Percentiles rank a stretch among this genome's conserved stretches.
Evolutionary conservation across 1,140 invertebrate species (phyloP).

Genomic region (Pentalonia nigronervosa): DNA sequence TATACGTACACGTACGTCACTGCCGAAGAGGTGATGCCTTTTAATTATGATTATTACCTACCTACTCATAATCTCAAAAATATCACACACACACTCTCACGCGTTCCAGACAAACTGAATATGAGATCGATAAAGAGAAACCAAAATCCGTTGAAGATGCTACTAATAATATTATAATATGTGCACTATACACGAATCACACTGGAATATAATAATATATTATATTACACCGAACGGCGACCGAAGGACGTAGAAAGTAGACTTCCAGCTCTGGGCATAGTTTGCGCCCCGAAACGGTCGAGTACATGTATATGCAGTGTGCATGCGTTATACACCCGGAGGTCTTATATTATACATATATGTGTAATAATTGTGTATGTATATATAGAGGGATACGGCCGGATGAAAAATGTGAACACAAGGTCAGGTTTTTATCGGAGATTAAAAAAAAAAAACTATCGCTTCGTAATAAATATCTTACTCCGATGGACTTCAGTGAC

Average conservation of each 20-base stretch:
- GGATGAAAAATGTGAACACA: slow-evolving; percentile 21
- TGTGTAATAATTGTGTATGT: neutral
- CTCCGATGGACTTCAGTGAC: neutral
- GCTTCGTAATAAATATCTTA: neutral
- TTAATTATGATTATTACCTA: no score
- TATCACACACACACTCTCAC: no score
- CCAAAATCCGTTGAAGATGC: neutral
- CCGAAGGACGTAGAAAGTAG: slow-evolving; percentile 32
- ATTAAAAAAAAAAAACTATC: neutral
- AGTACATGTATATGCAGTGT: neutral
- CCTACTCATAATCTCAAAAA: neutral
- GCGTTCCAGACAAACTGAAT: neutral
- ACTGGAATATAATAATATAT: neutral
- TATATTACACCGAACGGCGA: neutral
- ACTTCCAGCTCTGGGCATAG: neutral
- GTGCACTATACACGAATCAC: neutral
- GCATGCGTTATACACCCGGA: neutral
- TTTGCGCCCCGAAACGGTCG: slow-evolving; percentile 32
- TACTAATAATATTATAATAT: neutral
- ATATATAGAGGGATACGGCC: neutral
- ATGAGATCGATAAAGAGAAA: neutral
- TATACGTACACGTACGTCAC: no score
- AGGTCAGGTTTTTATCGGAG: neutral
- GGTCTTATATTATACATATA: neutral
- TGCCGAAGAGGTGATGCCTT: no score